Evolutionary conservation across 2,888 invertebrate species (phyloP), one percentile per base, ranked within the genome.

Genomic region (Orchestes rusci): DNA sequence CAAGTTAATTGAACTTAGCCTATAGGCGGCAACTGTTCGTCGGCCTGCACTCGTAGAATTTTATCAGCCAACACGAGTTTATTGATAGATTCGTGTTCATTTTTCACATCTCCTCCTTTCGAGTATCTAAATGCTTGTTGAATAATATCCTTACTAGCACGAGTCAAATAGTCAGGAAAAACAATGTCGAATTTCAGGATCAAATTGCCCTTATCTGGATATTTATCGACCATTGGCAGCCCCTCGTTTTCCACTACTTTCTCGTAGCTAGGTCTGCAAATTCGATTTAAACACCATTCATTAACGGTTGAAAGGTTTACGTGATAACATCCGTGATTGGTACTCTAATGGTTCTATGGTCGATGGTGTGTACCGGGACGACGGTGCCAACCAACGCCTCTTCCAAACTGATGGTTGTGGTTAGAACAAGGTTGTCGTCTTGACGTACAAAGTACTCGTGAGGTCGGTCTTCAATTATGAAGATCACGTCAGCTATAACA

Each of bases 241-340:
- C 89, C 89, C 67, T 89, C 88, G 4, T 75, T 76, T 39, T 74
- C 73, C 1, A 89, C 71, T 0, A 79, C 59, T 65, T 85, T 87
- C 50, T 75, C 74, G 56, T 80, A 87, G 2, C 73, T 75, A 1
- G 84, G 82, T 16, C 75, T 70, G 51, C 50, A 67, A 61, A 16
- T n/a, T n/a, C n/a, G n/a, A n/a, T n/a, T n/a, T n/a, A n/a, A n/a
- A n/a, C 33, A n/a, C n/a, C n/a, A n/a, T 18, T 18, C 10, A 4
- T 29, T 17, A 15, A 40, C 17, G 37, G 10, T n/a, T n/a, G n/a
- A n/a, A n/a, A n/a, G n/a, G 49, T 68, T 63, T 67, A 75, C 75
- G 72, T 71, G 34, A 87, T 76, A 3, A 87, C 78, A 59, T 86
- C 84, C 3, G 79, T 78, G 44, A 88, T 77, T 39, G 80, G 78